Base-by-base conservation (phyloP, 2,113 vertebrate genomes). In the Okapia johnstoni region DNA sequence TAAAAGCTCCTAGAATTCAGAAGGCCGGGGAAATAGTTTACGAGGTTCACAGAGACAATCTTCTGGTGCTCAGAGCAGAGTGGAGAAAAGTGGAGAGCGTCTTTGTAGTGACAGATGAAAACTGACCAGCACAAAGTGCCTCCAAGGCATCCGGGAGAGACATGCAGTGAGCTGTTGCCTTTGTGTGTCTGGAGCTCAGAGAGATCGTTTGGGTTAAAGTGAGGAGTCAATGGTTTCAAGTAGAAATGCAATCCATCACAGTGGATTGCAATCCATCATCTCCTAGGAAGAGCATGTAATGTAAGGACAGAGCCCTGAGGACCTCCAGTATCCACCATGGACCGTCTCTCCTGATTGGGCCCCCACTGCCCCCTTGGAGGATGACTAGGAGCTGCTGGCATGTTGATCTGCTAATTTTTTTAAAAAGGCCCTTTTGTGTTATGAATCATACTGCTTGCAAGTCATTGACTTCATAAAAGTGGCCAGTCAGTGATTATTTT, bases 401-500 rank as follows among this genome's bases (percentile, higher is more conserved):
- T 7, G 60, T 98, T 89, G 61, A 73, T 79, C 80, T 6, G 1
- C 57, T 98, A 84, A 93, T 63, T 96, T 94, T 80, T 92, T 36
- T 15, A 90, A 97, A 97, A 98, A 95, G 73, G 0, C 10, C 77
- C 13, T 97, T 98, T 98, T 90, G 89, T 97, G 46, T 96, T 96
- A 66, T 81, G 55, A 96, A 54, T 96, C 93, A 97, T 98, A 93
- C 12, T 88, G 90, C 95, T 96, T 88, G 92, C 93, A 97, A 95
- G 87, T 46, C 95, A 50, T 96, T 88, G 94, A 94, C 80, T 94
- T 97, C 55, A 81, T 28, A 90, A 95, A 97, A 93, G 86, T 87
- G 61, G 79, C 76, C 0, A 57, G 85, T 90, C 77, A 83, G 93
- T 94, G 93, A 70, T 94, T 93, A 96, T 98, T 97, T 98, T 96